These are phyloP conservation scores for Styela clava DNA, from an alignment of 23 tunicate genomes.

Conservation along the genomic window DNA sequence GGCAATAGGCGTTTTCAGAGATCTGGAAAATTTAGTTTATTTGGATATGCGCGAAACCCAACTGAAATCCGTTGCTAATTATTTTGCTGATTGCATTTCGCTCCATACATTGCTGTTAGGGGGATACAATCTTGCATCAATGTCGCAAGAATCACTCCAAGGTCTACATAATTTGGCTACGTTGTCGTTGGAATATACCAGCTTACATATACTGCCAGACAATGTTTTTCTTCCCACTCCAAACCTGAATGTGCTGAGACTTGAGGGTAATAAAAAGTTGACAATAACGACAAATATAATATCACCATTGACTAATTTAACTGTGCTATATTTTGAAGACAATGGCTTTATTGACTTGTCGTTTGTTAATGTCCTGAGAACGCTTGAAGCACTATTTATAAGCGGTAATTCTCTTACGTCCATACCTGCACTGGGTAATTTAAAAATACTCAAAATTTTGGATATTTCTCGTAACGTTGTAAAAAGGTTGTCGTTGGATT, in stretches of 20 bases:
- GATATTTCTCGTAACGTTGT: neutral
- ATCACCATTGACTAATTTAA: neutral
- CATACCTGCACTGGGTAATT: neutral
- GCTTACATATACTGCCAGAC: neutral
- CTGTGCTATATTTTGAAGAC: neutral
- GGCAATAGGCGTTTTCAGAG: neutral
- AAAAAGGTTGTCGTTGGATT: neutral
- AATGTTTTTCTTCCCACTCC: neutral
- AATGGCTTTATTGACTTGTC: neutral
- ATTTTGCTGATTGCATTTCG: neutral
- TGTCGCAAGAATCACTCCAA: neutral
- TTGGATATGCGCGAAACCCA: neutral
- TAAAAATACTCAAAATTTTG: neutral
- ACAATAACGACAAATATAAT: neutral
- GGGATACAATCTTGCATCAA: neutral
- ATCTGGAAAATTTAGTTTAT: neutral
- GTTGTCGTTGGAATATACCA: neutral
- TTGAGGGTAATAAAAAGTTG: neutral
- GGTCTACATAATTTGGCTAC: neutral
- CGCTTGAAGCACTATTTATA: neutral
- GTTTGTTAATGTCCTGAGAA: no score
- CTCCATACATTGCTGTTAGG: constrained; percentile 24
- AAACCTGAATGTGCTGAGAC: neutral
- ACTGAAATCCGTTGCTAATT: neutral
- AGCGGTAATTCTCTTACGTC: neutral